These are phyloP conservation scores for Steinernema hermaphroditum DNA, from an alignment of 2,888 invertebrate genomes.

Conservation along the genomic window DNA sequence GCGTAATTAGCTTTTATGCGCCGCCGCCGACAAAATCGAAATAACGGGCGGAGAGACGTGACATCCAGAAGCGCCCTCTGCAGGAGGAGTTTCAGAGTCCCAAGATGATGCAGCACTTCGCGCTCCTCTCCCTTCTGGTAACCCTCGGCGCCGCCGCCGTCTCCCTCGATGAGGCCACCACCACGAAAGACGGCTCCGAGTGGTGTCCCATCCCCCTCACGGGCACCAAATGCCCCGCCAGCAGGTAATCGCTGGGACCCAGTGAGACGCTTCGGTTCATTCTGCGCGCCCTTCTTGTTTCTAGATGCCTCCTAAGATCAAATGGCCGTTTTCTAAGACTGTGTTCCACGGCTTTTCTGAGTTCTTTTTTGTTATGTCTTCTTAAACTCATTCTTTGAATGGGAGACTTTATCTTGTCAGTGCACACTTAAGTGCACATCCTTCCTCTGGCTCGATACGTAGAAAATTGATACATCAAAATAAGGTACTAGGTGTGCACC, in stretches of 20 bases:
- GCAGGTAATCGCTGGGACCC: no score
- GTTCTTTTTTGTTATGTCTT: neutral
- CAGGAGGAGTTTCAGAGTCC: neutral
- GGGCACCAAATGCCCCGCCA: no score
- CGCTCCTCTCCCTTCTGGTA: neutral
- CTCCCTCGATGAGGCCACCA: conserved; percentile 2
- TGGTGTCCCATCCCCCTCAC: conserved; percentile 58
- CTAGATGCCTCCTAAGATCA: neutral
- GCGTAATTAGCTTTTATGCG: conserved; percentile 15
- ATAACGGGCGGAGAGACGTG: neutral
- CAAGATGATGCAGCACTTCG: neutral
- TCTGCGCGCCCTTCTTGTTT: no score
- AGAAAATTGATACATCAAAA: no score
- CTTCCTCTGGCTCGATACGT: no score
- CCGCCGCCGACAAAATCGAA: neutral
- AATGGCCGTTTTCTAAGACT: neutral
- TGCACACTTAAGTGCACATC: conserved; percentile 44
- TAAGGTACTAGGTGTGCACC: no score
- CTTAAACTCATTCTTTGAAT: neutral
- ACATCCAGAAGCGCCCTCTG: no score
- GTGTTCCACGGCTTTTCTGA: neutral
- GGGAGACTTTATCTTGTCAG: neutral
- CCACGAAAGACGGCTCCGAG: conserved; percentile 52
- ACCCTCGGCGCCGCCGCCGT: neutral
- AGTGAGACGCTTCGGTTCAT: no score